phyloP scores from a whole-genome alignment of 2,888 invertebrate species.

The Tachystola acroxantha region DNA sequence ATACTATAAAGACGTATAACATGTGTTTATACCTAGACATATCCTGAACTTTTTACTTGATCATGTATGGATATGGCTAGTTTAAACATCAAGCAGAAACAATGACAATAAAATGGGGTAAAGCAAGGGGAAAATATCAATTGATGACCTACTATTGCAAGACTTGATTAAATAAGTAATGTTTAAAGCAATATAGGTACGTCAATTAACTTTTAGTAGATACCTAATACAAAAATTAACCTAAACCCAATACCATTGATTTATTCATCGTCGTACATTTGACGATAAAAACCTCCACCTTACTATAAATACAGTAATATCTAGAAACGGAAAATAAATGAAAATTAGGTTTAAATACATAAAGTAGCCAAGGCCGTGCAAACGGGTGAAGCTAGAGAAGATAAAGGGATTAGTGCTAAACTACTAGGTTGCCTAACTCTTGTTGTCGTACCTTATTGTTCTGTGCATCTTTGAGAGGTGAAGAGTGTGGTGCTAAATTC shows the following conservation, averaged over 20 bases:
- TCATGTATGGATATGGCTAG: slow-evolving; percentile 2
- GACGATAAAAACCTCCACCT: slow-evolving; percentile 24
- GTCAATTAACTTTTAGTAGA: too few relatives aligned
- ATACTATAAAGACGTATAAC: slow-evolving; percentile 18
- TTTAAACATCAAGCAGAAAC: slow-evolving; percentile 9
- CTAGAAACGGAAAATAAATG: slow-evolving; percentile 14
- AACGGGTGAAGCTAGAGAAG: slow-evolving; percentile 12
- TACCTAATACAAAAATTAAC: too few relatives aligned
- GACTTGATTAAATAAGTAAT: too few relatives aligned
- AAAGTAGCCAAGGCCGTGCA: slow-evolving; percentile 28
- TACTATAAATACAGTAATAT: slow-evolving; percentile 17
- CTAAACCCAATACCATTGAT: slow-evolving; percentile 5
- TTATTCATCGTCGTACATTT: too few relatives aligned
- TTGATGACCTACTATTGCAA: too few relatives aligned
- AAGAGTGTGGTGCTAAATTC: background rate
- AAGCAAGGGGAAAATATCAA: background rate
- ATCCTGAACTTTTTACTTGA: background rate
- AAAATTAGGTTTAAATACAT: slow-evolving; percentile 19
- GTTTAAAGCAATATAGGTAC: too few relatives aligned
- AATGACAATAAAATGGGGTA: slow-evolving; percentile 1
- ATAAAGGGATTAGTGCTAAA: slow-evolving; percentile 7
- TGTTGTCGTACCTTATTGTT: too few relatives aligned
- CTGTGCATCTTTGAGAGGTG: background rate
- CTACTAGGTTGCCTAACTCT: background rate
- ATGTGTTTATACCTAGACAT: slow-evolving; percentile 2